A percentile compares a stretch with the other conserved stretches of the same genome.
These are phyloP conservation scores for Streblospio benedicti DNA, from an alignment of 1,140 invertebrate genomes.

Conservation along the genomic window DNA sequence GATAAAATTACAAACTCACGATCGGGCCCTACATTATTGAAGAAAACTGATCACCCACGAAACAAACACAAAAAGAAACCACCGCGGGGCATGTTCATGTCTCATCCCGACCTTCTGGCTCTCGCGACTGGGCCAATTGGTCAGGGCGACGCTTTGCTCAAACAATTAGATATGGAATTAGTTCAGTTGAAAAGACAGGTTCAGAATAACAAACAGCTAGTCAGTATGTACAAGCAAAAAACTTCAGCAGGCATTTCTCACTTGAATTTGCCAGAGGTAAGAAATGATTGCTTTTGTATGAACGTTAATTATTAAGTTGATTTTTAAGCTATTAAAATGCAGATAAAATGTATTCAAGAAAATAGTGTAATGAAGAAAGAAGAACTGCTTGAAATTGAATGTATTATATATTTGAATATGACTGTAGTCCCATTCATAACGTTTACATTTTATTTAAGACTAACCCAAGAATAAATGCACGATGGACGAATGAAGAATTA, in stretches of 20 bases:
- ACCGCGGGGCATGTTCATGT: slow-evolving; percentile 91
- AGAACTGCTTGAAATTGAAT: no score
- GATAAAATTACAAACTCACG: slow-evolving; percentile 1
- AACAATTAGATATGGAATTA: slow-evolving; percentile 84
- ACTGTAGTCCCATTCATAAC: no score
- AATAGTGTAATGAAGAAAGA: no score
- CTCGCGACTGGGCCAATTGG: slow-evolving; percentile 64
- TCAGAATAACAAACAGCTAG: slow-evolving; percentile 86
- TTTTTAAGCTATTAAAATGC: no score
- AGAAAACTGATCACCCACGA: not conserved
- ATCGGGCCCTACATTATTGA: slow-evolving; percentile 1
- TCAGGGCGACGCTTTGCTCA: slow-evolving; percentile 73
- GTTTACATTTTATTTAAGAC: no score
- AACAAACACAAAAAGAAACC: slow-evolving; percentile 73
- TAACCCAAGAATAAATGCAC: slow-evolving; percentile 64
- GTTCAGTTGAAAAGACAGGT: slow-evolving; percentile 90
- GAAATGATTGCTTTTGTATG: no score
- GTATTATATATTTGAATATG: no score
- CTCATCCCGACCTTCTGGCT: slow-evolving; percentile 85
- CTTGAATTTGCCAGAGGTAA: slow-evolving; percentile 57
- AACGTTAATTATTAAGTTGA: no score
- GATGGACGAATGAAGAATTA: slow-evolving; percentile 89
- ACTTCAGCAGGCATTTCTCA: slow-evolving; percentile 61
- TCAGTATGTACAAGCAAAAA: slow-evolving; percentile 67
- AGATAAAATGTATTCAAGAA: not conserved